These are phyloP conservation scores for Megamerina dolium DNA, from an alignment of 2,888 invertebrate species.

Conservation along the genomic window DNA sequence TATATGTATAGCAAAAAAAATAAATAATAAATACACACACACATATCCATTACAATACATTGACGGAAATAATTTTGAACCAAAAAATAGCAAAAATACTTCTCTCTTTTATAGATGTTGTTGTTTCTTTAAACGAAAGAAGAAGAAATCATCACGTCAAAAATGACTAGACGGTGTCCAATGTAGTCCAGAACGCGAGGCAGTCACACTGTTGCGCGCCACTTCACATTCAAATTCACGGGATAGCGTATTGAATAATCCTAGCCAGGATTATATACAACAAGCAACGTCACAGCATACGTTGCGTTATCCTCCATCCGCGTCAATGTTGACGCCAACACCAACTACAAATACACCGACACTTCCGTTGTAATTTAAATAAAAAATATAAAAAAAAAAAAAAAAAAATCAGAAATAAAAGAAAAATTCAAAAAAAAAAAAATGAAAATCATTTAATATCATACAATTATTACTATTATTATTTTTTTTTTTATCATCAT, in stretches of 20 bases:
- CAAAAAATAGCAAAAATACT: conserved; percentile 1
- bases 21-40: no score
- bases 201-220: conserved; percentile 57
- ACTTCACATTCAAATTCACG: conserved; percentile 60
- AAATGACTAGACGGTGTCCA: conserved; percentile 78
- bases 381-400: conserved; percentile 5
- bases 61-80: no score
- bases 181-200: conserved; percentile 60
- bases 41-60: no score
- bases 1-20: no score
- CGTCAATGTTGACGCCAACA: conserved; percentile 51
- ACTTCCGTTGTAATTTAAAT: conserved; percentile 51
- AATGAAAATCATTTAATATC: no score
- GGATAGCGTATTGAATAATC: conserved; percentile 53
- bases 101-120: conserved; percentile 71
- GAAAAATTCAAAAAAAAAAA: no score
- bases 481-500: no score
- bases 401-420: no score
- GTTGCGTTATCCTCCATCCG: conserved; percentile 52
- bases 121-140: conserved; percentile 98
- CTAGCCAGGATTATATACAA: conserved; percentile 54
- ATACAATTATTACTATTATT: no score
- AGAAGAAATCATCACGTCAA: conserved; percentile 91
- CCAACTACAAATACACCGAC: conserved; percentile 53
- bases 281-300: conserved; percentile 52